These are phyloP conservation scores for Seriola rivoliana DNA, from an alignment of 2,113 vertebrate genomes.

Conservation along the genomic window DNA sequence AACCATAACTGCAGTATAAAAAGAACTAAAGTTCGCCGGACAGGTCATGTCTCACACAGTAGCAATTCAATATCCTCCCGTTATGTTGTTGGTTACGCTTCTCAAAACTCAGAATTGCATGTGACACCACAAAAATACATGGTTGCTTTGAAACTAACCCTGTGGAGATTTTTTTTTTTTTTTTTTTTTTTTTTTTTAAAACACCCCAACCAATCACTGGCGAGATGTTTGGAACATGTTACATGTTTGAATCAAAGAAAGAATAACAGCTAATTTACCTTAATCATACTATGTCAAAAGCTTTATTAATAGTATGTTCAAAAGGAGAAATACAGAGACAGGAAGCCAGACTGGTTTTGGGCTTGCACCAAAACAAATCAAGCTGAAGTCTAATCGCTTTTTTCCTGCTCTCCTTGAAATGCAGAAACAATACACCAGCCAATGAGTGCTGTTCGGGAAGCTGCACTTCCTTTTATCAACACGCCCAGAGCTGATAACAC, in stretches of 20 bases:
- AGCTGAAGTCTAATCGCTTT: slow-evolving; percentile 34
- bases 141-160: slow-evolving; percentile 73
- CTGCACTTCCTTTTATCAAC: slow-evolving; percentile 34
- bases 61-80: slow-evolving; percentile 80
- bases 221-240: slow-evolving; percentile 60
- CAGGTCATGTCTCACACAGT: slow-evolving; percentile 82
- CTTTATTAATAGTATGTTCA: slow-evolving; percentile 53
- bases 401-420: slow-evolving; percentile 31
- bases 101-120: slow-evolving; percentile 75
- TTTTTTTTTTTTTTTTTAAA: slow-evolving; percentile 53
- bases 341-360: slow-evolving; percentile 41
- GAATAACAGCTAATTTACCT: slow-evolving; percentile 63
- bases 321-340: slow-evolving; percentile 42
- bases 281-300: slow-evolving; percentile 47
- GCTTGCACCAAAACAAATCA: slow-evolving; percentile 41
- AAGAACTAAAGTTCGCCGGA: slow-evolving; percentile 78
- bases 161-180: slow-evolving; percentile 51
- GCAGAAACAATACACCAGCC: slow-evolving; percentile 25
- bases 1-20: slow-evolving; percentile 79
- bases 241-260: slow-evolving; percentile 60
- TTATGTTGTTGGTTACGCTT: slow-evolving; percentile 79
- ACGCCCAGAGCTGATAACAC: slow-evolving; percentile 27
- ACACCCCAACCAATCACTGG: slow-evolving; percentile 56
- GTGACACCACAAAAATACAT: slow-evolving; percentile 82
- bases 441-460: slow-evolving; percentile 7